Conservation (phyloP, 2,888 invertebrate genomes). For the Pyralis farinalis region DNA sequence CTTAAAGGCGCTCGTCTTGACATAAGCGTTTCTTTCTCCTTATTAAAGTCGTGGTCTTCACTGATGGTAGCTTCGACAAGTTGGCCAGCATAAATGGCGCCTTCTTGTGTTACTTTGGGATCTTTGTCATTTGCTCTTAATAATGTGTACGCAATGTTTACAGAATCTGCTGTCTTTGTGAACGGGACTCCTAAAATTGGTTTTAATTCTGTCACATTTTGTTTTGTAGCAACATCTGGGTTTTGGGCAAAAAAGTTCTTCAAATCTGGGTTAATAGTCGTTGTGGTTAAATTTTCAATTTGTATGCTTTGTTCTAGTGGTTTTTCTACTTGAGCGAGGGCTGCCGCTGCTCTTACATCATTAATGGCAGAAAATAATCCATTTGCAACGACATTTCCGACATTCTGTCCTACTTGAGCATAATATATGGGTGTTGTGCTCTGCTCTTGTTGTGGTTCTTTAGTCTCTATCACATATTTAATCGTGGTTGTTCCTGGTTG, state of each 20-base stretch:
- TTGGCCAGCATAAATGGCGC: conserved; percentile 63
- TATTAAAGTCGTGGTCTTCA: conserved; percentile 65
- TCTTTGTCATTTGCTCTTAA: conserved; percentile 53
- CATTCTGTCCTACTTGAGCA: conserved; percentile 65
- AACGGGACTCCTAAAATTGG: conserved; percentile 56
- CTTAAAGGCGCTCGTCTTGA: conserved; percentile 57
- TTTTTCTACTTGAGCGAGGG: conserved; percentile 80
- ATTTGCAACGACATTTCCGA: conserved; percentile 55
- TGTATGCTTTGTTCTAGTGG: conserved; percentile 62
- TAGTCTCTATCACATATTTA: conserved; percentile 46
- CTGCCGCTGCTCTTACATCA: conserved; percentile 82
- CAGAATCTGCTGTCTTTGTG: conserved; percentile 52
- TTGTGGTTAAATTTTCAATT: conserved; percentile 30
- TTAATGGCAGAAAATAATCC: conserved; percentile 82
- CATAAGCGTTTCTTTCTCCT: conserved; percentile 48
- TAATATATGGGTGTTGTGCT: conserved; percentile 69
- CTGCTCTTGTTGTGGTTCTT: conserved; percentile 35
- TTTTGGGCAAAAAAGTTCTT: conserved; percentile 45
- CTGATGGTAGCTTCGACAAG: conserved; percentile 65
- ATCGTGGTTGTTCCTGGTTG: conserved; percentile 52
- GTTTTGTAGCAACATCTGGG: conserved; percentile 38
- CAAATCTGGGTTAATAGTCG: conserved; percentile 41
- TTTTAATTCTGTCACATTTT: conserved; percentile 47
- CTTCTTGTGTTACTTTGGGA: conserved; percentile 49
- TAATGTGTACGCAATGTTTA: conserved; percentile 63